Evolutionary conservation across 2,888 invertebrate species (phyloP), one percentile per base, ranked within the genome.

Genomic region (Augochlorella aurata): DNA sequence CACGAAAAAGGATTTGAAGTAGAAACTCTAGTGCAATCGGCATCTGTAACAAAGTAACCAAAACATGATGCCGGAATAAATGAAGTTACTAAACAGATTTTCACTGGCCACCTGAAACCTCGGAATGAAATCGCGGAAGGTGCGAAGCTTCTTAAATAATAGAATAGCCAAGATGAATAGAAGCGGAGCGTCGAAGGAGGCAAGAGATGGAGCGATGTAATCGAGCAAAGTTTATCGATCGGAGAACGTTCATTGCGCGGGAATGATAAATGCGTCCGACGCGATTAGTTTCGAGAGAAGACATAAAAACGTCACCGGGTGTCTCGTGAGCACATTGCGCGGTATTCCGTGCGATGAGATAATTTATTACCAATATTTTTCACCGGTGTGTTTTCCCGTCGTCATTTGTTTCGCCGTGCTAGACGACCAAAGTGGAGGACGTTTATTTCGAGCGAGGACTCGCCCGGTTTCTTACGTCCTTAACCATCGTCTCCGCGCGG

Each of bases 361-460:
- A 75, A 84, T 81, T 83, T 77, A 84, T 83, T 68, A 77, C 38
- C 68, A 69, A 81, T 83, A 84, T 84, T 81, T 83, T 76, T 84
- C 84, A 45, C 69, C 72, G 66, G 54, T 71, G 74, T 65, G 83
- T 79, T 83, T 70, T 71, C 79, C 44, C 74, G 71, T 63, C 54
- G 79, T 68, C 76, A 29, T 84, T 83, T 79, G 79, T 84, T 79
- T 74, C 74, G 71, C 24, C 58, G 49, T 50, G 68, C 65, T 54
- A 75, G 45, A 63, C 78, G 77, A 58, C 54, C 68, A 74, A 75
- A 83, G 78, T 73, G 52, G 67, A 61, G 78, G 68, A 79, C 84
- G 77, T 80, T 84, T 83, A 77, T 77, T 83, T 83, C 77, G 49
- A 61, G 52, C 54, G 70, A 74, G 75, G 63, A 79, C 50, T 74